Conservation (phyloP, 2,113 vertebrate species). For the Machaerirhynchus nigripectus region DNA sequence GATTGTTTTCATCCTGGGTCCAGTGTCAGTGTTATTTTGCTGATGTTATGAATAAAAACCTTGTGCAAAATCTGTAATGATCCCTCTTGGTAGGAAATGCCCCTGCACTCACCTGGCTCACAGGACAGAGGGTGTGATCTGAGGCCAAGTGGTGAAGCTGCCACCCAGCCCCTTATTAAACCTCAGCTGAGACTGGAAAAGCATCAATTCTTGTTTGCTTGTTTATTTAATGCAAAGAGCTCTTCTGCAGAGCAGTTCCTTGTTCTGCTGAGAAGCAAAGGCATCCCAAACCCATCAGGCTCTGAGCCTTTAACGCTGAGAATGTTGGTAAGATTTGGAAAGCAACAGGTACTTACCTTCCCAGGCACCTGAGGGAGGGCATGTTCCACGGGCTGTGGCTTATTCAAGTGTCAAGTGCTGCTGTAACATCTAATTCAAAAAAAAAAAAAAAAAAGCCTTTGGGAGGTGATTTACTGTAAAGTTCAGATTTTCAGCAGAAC, state of each 20-base stretch:
- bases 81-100: neutral
- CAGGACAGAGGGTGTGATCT: neutral
- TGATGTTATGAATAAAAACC: neutral
- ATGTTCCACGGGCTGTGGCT: neutral
- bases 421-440: neutral
- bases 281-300: neutral
- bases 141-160: neutral
- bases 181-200: neutral
- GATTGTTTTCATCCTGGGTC: neutral
- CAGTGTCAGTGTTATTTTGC: neutral
- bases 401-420: neutral
- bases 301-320: neutral
- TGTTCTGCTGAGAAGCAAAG: neutral
- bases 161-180: neutral
- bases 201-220: neutral
- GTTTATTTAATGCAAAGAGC: neutral
- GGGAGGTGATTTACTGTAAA: neutral
- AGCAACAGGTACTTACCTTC: neutral
- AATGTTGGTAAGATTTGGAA: neutral
- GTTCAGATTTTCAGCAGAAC: neutral
- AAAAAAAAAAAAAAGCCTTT: neutral
- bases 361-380: neutral
- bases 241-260: neutral
- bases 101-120: neutral
- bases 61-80: rapidly evolving